Percentiles rank a stretch among this genome's conserved stretches.
Conservation (phyloP, 2,113 vertebrate species). For the Malurus alboscapulatus region DNA sequence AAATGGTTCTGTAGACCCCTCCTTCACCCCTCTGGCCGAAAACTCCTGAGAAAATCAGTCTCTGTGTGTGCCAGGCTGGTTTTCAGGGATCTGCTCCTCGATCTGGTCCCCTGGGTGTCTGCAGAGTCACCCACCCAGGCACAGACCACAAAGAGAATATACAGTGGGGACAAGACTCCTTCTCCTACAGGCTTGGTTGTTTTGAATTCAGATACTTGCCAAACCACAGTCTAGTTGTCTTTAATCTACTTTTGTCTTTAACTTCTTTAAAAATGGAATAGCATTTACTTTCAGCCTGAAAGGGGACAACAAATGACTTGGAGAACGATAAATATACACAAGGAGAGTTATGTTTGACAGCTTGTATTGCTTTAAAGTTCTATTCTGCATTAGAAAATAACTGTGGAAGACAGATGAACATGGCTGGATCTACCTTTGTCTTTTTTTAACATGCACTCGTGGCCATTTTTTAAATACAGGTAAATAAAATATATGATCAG, state of each 20-base stretch:
- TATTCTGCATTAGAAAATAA: not conserved
- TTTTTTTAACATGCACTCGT: not conserved
- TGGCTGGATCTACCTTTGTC: not conserved
- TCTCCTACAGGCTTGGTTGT: not conserved
- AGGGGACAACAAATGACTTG: not conserved
- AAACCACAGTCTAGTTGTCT: not conserved
- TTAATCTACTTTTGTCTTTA: not conserved
- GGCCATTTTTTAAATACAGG: not conserved
- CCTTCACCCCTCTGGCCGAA: not conserved
- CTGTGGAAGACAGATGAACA: not conserved
- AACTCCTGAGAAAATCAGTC: not conserved
- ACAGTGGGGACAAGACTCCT: not conserved
- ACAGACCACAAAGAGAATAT: rapidly evolving
- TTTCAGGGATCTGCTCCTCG: not conserved
- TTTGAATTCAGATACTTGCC: not conserved
- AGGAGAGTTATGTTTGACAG: not conserved
- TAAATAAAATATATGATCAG: not conserved
- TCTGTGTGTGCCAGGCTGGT: not conserved
- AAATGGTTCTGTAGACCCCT: not conserved
- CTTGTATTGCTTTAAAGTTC: not conserved
- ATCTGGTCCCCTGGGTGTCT: not conserved
- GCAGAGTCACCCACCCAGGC: not conserved
- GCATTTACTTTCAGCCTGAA: not conserved
- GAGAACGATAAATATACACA: not conserved
- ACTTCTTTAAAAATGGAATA: not conserved